Conservation (phyloP, 2,888 invertebrate genomes). For the Luperina testacea region DNA sequence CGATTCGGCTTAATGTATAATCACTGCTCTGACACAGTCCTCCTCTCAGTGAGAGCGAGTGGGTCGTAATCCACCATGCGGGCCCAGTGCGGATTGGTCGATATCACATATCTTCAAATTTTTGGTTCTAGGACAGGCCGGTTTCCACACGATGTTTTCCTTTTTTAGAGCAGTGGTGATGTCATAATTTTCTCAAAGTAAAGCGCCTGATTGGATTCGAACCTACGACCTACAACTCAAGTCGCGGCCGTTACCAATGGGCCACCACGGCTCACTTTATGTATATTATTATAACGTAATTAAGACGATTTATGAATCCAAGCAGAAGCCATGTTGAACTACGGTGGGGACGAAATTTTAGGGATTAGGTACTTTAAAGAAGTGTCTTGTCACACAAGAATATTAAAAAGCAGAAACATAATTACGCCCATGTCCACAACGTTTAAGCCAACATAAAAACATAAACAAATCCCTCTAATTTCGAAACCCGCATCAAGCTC, state of each 20-base stretch:
- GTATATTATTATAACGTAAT: background rate
- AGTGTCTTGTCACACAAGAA: constrained; percentile 43
- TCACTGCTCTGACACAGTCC: background rate
- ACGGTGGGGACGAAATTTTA: background rate
- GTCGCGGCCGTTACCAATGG: background rate
- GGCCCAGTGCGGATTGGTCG: background rate
- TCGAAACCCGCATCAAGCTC: constrained; percentile 66
- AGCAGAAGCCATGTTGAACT: background rate
- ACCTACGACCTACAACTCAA: background rate
- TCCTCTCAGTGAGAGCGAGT: background rate
- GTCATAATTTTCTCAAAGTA: background rate
- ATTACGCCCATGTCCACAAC: constrained; percentile 45
- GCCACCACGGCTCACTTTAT: background rate
- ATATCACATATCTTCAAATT: background rate
- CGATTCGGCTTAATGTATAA: background rate
- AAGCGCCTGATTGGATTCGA: background rate
- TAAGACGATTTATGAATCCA: background rate
- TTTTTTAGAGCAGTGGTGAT: background rate
- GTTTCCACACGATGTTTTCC: background rate
- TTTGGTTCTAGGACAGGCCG: background rate
- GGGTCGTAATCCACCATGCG: background rate
- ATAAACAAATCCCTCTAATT: constrained; percentile 57
- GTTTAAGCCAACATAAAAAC: constrained; percentile 53
- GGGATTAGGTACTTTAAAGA: constrained; percentile 25
- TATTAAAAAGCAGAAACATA: constrained; percentile 44